Base-by-base conservation (phyloP, 2,113 vertebrate genomes). In the Tympanuchus pallidicinctus region DNA sequence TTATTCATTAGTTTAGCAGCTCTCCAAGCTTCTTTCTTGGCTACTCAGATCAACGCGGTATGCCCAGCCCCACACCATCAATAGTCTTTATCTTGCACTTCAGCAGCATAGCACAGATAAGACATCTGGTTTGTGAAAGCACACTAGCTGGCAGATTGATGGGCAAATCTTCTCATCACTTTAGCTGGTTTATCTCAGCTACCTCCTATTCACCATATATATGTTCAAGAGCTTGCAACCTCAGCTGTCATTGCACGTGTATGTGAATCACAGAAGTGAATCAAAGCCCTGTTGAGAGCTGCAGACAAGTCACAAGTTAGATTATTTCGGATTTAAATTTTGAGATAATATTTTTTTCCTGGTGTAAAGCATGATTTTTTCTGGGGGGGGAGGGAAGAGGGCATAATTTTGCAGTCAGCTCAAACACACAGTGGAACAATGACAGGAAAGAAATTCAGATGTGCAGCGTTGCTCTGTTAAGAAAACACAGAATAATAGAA, bases 221-320 rank as follows among this genome's bases (percentile, higher is more conserved):
- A 47, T 0, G 1, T 18, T 6, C 8, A 91, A 60, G 16, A 52
- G 19, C 17, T 82, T 32, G 1, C 1, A 57, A 4, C 50, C 8
- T 22, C 17, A 82, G 48, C 3, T 40, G 48, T 7, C 30, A 13
- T 3, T 66, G 20, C 48, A 61, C 17, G 7, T 43, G 6, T 13
- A 32, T 20, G 11, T 86, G 59, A 85, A 73, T 47, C 24, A 88
- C 8, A 78, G 25, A 75, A 69, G 7, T 45, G 18, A 38, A 78
- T 19, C 57, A 73, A 45, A 84, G n/a, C 20, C 54, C 20, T 42
- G 27, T 12, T 60, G 47, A 78, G 43, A 25, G 8, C 4, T 6
- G 25, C 42, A 72, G 67, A 82, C 32, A 86, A 83, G 21, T 4
- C 27, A 77, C 18, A 24, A 36, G 36, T 15, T 73, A n/a, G 82